These are phyloP conservation scores for Diachasmimorpha longicaudata DNA, from an alignment of 1,140 invertebrate genomes.

Conservation along the genomic window DNA sequence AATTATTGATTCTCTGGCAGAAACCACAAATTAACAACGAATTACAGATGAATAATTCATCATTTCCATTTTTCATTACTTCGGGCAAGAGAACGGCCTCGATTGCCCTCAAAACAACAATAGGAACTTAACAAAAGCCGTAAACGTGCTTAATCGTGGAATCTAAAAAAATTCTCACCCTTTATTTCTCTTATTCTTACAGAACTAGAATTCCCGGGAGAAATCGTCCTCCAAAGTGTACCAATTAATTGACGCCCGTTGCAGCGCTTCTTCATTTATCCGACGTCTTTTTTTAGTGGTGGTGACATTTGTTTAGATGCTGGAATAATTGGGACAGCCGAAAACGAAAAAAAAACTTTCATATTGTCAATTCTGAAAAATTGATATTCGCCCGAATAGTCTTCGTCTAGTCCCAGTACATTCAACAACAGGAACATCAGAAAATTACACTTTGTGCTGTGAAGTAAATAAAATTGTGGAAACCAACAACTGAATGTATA, in stretches of 20 bases:
- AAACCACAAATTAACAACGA: too few relatives aligned
- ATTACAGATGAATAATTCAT: not conserved
- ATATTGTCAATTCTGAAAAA: too few relatives aligned
- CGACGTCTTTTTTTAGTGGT: not conserved
- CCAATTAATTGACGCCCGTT: not conserved
- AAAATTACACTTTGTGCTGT: not conserved
- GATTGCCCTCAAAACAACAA: too few relatives aligned
- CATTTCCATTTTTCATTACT: not conserved
- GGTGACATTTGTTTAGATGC: not conserved
- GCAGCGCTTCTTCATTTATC: not conserved
- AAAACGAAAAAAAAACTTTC: not conserved
- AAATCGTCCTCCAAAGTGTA: not conserved
- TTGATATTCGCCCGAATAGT: not conserved
- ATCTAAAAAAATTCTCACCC: not conserved
- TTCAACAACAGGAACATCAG: not conserved
- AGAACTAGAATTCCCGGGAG: not conserved
- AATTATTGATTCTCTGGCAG: too few relatives aligned
- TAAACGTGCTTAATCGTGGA: not conserved
- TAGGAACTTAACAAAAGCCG: not conserved
- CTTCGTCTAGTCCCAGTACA: not conserved
- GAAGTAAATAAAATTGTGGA: not conserved
- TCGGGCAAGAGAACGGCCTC: not conserved
- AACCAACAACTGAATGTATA: not conserved
- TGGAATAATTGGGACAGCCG: not conserved
- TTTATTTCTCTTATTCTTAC: not conserved